These are phyloP conservation scores for Opisthocomus hoazin DNA, from an alignment of 2,113 vertebrate genomes.

Conservation along the genomic window DNA sequence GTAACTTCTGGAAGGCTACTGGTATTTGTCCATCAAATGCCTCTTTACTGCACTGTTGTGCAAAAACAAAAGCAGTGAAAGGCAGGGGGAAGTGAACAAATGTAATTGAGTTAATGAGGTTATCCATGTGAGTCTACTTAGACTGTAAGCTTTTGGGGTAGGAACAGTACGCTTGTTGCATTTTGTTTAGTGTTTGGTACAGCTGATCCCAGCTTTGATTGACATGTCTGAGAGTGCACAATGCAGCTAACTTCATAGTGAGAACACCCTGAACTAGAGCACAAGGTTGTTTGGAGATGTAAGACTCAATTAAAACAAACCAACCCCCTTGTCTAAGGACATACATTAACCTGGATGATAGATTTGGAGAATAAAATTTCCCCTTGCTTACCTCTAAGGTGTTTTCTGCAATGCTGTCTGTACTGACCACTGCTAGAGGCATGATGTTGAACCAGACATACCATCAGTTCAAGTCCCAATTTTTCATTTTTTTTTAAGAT, in stretches of 20 bases:
- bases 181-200: neutral
- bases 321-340: neutral
- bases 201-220: neutral
- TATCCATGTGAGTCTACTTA: slow-evolving; percentile 18
- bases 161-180: neutral
- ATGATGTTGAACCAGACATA: neutral
- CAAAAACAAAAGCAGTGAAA: neutral
- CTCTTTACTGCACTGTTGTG: neutral
- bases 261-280: neutral
- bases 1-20: neutral
- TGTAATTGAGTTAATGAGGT: slow-evolving; percentile 45
- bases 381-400: neutral
- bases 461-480: neutral
- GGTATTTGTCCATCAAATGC: neutral
- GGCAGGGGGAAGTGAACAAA: neutral
- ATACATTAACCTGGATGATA: neutral
- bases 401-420: neutral
- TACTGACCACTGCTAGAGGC: neutral
- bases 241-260: neutral
- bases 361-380: neutral
- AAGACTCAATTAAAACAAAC: neutral
- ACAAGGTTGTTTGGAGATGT: neutral
- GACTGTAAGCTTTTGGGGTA: neutral
- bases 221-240: neutral
- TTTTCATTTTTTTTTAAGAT: neutral